Percentiles rank a stretch among this genome's conserved stretches.
These are phyloP conservation scores for Caenorhabditis sinica DNA, from an alignment of 2,888 invertebrate species.

Conservation along the genomic window DNA sequence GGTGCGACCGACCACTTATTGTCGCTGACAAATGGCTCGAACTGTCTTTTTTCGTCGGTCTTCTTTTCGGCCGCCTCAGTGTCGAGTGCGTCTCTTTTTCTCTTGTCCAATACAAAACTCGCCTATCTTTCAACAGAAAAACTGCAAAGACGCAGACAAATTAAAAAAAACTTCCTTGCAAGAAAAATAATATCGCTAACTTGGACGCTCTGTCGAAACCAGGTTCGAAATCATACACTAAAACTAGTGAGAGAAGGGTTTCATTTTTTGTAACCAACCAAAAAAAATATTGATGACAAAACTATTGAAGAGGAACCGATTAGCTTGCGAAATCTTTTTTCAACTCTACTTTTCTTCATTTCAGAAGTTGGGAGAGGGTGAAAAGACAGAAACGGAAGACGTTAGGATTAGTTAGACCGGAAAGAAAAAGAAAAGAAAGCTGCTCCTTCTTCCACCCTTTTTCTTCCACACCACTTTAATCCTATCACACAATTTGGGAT, in stretches of 20 bases:
- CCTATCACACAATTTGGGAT: constrained; percentile 60
- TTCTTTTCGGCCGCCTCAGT: constrained; percentile 54
- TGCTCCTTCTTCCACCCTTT: constrained; percentile 38
- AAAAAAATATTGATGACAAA: background rate
- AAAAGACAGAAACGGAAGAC: constrained; percentile 34
- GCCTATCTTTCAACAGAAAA: constrained; percentile 27
- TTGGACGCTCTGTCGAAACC: background rate
- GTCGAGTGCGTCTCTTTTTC: constrained; percentile 49
- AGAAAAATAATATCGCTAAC: background rate
- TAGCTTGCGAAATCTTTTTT: constrained; percentile 4
- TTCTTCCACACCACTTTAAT: constrained; percentile 58
- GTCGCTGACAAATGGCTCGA: constrained; percentile 65
- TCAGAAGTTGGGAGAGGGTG: constrained; percentile 13
- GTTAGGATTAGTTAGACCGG: constrained; percentile 54
- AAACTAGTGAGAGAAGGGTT: no score
- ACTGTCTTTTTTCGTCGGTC: constrained; percentile 53
- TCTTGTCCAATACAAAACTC: constrained; percentile 39
- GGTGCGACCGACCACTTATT: constrained; percentile 62
- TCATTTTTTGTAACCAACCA: background rate
- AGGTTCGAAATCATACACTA: no score
- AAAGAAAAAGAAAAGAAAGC: constrained; percentile 38
- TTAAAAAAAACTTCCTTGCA: constrained; percentile 19
- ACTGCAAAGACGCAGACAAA: constrained; percentile 50
- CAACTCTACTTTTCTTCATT: constrained; percentile 10
- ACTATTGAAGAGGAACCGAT: background rate